Percentiles rank a stretch among this genome's conserved stretches.
phyloP scores from a whole-genome alignment of 1,140 invertebrate species.

The Pogonus chalceus region DNA sequence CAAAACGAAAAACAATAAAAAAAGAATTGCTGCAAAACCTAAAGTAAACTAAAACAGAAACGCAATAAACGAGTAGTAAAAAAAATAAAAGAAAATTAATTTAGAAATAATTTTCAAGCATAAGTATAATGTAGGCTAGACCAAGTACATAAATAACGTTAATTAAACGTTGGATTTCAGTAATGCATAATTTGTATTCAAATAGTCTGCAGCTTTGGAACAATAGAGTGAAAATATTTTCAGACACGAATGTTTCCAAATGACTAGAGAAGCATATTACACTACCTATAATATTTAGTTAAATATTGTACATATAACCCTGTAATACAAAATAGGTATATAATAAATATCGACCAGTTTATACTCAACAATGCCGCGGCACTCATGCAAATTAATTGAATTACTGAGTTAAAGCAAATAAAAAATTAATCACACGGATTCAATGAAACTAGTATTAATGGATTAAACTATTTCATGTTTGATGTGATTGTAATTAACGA shows the following conservation, averaged over 20 bases:
- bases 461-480: too few relatives aligned
- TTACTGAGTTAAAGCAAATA: too few relatives aligned
- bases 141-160: not conserved
- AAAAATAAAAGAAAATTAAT: not conserved
- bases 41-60: not conserved
- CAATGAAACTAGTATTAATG: too few relatives aligned
- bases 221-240: not conserved
- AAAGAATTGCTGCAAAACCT: not conserved
- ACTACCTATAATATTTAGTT: too few relatives aligned
- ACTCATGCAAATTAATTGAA: too few relatives aligned
- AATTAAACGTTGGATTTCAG: not conserved
- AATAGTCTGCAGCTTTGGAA: not conserved
- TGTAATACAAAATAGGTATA: too few relatives aligned
- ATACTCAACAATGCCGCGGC: too few relatives aligned
- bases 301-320: too few relatives aligned
- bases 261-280: too few relatives aligned
- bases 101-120: not conserved
- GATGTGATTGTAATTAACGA: too few relatives aligned
- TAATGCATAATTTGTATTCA: not conserved
- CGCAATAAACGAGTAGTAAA: not conserved
- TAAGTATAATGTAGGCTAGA: not conserved
- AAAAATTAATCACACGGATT: too few relatives aligned
- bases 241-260: not conserved
- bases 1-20: not conserved
- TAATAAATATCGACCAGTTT: too few relatives aligned